phyloP scores from a whole-genome alignment of 2,888 invertebrate species.

The Schizotus pectinicornis region DNA sequence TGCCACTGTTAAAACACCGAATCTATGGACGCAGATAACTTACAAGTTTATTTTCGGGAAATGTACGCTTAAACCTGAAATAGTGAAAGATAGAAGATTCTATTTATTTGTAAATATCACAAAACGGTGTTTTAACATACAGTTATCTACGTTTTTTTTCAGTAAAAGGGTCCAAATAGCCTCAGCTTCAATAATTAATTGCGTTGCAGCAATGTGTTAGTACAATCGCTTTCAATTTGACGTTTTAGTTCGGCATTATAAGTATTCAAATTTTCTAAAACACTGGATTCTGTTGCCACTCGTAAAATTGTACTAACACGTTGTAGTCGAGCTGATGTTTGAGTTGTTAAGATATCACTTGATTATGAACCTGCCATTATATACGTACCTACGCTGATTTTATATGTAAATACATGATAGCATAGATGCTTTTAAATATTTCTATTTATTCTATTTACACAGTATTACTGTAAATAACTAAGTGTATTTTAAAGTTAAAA shows the following conservation, averaged over 20 bases:
- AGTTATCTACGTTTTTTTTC: constrained; percentile 38
- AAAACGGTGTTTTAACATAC: constrained; percentile 45
- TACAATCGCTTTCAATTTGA: constrained; percentile 1
- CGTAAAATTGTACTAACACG: not conserved
- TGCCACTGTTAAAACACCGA: constrained; percentile 47
- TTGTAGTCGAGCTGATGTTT: not conserved
- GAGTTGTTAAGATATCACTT: constrained; percentile 31
- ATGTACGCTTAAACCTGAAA: constrained; percentile 42
- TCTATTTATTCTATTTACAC: constrained; percentile 49
- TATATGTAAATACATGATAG: constrained; percentile 49
- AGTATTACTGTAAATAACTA: constrained; percentile 51
- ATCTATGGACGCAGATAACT: constrained; percentile 19
- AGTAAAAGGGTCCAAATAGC: constrained; percentile 55
- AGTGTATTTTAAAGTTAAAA: constrained; percentile 40
- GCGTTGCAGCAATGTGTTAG: constrained; percentile 7
- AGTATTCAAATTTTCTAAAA: too few relatives aligned
- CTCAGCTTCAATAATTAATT: constrained; percentile 33
- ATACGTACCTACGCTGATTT: constrained; percentile 54
- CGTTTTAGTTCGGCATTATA: too few relatives aligned
- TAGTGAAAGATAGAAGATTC: constrained; percentile 21
- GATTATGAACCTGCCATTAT: constrained; percentile 52
- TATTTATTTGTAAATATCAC: constrained; percentile 29
- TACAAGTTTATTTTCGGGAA: constrained; percentile 36
- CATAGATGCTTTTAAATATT: constrained; percentile 49
- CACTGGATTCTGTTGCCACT: too few relatives aligned